Conservation (phyloP, 2,888 invertebrate species). For the Thera britannica region DNA sequence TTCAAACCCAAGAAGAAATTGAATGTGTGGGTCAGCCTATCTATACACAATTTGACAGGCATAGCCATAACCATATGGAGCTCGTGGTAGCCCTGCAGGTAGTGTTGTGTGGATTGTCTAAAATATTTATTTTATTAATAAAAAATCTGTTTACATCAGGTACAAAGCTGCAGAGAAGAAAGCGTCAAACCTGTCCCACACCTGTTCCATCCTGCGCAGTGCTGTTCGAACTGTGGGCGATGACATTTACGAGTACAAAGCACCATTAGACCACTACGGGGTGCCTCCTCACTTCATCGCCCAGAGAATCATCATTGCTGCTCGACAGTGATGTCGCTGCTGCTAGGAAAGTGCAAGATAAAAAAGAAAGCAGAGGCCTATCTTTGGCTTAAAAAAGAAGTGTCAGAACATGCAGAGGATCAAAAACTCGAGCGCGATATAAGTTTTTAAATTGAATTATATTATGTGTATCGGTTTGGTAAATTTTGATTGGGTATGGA, state of each 20-base stretch:
- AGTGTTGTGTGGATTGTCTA: no score
- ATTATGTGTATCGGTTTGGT: not conserved
- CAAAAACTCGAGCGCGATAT: no score
- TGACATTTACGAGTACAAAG: slow-evolving; percentile 58
- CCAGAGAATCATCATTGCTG: slow-evolving; percentile 55
- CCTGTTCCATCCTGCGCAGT: slow-evolving; percentile 52
- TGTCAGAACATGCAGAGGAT: no score
- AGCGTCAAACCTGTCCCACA: slow-evolving; percentile 44
- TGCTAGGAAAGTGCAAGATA: not conserved
- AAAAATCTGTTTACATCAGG: slow-evolving; percentile 45
- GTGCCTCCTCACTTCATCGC: slow-evolving; percentile 56
- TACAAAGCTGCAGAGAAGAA: slow-evolving; percentile 56
- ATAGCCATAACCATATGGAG: no score
- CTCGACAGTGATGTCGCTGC: not conserved
- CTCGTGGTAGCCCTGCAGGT: no score
- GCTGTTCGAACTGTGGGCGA: slow-evolving; percentile 57
- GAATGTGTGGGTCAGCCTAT: no score
- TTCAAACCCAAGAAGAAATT: no score
- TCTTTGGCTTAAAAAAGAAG: not conserved
- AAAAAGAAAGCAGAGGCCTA: not conserved
- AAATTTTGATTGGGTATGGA: not conserved
- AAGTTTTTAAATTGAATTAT: no score
- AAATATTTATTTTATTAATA: not conserved
- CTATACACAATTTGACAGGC: no score
- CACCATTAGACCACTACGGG: slow-evolving; percentile 58